A percentile compares a stretch with the other conserved stretches of the same genome.
Evolutionary conservation across 2,797 vertebrate genomes (phyloP).

Genomic region (Chrosomus eos): DNA sequence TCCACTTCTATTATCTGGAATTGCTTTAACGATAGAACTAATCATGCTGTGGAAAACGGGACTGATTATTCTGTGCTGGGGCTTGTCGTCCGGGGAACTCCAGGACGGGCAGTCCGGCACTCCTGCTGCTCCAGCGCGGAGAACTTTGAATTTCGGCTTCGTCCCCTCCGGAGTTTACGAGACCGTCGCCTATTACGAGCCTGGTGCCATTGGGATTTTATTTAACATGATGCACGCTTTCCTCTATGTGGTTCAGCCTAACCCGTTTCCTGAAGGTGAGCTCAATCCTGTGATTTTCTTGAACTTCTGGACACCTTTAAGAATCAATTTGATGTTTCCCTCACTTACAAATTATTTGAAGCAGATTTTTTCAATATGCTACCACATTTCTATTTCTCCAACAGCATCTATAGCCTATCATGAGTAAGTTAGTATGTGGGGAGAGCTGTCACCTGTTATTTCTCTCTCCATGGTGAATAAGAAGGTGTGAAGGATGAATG

Average conservation of each 20-base stretch:
- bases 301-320: background rate
- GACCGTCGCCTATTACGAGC: constrained; percentile 83
- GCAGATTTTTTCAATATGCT: background rate
- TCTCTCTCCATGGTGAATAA: background rate
- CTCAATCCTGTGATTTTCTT: background rate
- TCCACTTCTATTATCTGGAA: constrained; percentile 15
- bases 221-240: constrained; percentile 88
- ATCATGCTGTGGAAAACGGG: constrained; percentile 75
- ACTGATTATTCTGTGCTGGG: constrained; percentile 74
- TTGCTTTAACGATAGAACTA: constrained; percentile 58
- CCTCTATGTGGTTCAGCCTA: constrained; percentile 88
- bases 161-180: constrained; percentile 87
- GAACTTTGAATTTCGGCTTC: constrained; percentile 86
- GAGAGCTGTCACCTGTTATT: background rate
- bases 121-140: constrained; percentile 59
- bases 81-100: constrained; percentile 74
- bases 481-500: background rate
- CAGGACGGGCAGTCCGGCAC: constrained; percentile 66
- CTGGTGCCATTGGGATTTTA: constrained; percentile 83
- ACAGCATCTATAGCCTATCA: background rate
- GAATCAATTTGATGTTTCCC: background rate
- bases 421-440: no score
- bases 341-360: background rate
- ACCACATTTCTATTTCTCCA: background rate
- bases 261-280: constrained; percentile 92